These are phyloP conservation scores for Hypercompe scribonia DNA, from an alignment of 2,888 invertebrate genomes.

Conservation along the genomic window DNA sequence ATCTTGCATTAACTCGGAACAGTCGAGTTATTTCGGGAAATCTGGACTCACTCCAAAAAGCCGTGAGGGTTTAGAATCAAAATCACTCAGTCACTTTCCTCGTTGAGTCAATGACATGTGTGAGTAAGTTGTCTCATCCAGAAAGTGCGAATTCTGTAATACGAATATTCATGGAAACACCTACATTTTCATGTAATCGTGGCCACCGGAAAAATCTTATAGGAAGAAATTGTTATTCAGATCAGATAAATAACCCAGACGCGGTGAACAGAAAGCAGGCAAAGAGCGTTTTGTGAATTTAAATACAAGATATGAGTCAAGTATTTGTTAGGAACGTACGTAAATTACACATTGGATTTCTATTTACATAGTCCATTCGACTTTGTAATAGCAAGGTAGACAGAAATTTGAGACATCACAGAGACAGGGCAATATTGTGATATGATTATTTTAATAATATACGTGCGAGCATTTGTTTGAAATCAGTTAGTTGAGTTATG, in stretches of 20 bases:
- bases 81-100: constrained; percentile 80
- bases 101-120: constrained; percentile 81
- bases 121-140: constrained; percentile 56
- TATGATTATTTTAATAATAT: constrained; percentile 14
- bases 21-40: constrained; percentile 80
- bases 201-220: constrained; percentile 45
- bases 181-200: constrained; percentile 55
- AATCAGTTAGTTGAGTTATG: background rate
- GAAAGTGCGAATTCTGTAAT: constrained; percentile 43
- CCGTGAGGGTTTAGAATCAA: constrained; percentile 66
- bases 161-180: constrained; percentile 61
- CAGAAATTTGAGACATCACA: constrained; percentile 25
- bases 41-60: constrained; percentile 84
- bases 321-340: constrained; percentile 29
- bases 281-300: constrained; percentile 40
- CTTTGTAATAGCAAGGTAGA: constrained; percentile 22
- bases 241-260: constrained; percentile 47
- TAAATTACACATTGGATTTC: constrained; percentile 18
- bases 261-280: constrained; percentile 41
- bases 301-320: constrained; percentile 44
- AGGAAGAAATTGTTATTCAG: constrained; percentile 49
- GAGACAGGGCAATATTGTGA: constrained; percentile 13
- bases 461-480: background rate
- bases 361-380: constrained; percentile 7
- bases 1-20: constrained; percentile 74